A percentile compares a stretch with the other conserved stretches of the same genome.
These are phyloP conservation scores for Tachyglossus aculeatus DNA, from an alignment of 2,797 vertebrate genomes.

Conservation along the genomic window DNA sequence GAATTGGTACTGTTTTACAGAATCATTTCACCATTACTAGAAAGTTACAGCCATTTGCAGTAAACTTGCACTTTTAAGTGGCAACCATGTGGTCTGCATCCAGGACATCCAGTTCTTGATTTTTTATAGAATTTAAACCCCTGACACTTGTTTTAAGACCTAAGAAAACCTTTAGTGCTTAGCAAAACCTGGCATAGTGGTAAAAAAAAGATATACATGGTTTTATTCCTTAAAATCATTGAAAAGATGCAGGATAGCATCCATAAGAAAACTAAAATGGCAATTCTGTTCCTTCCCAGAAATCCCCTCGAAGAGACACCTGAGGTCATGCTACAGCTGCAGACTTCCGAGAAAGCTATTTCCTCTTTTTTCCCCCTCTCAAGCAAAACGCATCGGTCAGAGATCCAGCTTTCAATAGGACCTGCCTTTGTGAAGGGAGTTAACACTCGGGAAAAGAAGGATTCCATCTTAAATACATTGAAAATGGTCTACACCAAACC, in stretches of 20 bases:
- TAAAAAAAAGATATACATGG: constrained; percentile 48
- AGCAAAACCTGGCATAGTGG: constrained; percentile 40
- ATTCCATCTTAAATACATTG: constrained; percentile 26
- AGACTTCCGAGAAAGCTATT: constrained; percentile 35
- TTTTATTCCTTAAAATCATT: constrained; percentile 47
- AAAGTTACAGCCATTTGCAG: constrained; percentile 58
- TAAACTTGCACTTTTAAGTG: constrained; percentile 61
- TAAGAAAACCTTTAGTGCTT: constrained; percentile 53
- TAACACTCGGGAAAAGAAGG: constrained; percentile 43
- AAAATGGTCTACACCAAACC: not conserved
- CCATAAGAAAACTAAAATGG: constrained; percentile 44
- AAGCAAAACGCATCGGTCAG: constrained; percentile 11
- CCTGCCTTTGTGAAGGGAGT: not conserved
- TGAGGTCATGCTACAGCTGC: constrained; percentile 35
- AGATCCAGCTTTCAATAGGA: constrained; percentile 12
- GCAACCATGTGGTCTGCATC: constrained; percentile 49
- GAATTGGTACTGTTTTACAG: constrained; percentile 60
- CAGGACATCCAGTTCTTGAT: constrained; percentile 57
- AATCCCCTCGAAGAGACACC: constrained; percentile 27
- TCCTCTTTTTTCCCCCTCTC: not conserved
- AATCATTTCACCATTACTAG: constrained; percentile 63
- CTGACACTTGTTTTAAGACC: constrained; percentile 60
- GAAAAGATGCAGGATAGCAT: constrained; percentile 23
- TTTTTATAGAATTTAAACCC: constrained; percentile 52
- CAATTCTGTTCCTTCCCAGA: constrained; percentile 44